A percentile compares a stretch with the other conserved stretches of the same genome.
Evolutionary conservation across 1,140 invertebrate species (phyloP).

Genomic region (Drosophila pandora): DNA sequence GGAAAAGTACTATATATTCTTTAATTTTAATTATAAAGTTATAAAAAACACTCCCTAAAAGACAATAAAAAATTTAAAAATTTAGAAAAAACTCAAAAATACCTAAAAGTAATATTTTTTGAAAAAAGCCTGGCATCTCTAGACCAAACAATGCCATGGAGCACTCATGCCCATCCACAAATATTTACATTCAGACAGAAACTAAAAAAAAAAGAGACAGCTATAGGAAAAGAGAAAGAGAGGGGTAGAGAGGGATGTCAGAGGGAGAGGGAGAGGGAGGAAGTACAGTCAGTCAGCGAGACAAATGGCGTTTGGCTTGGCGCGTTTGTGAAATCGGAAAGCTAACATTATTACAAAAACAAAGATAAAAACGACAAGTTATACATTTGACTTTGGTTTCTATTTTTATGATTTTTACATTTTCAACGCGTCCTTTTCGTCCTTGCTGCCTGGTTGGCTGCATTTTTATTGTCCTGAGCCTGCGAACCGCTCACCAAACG

Average conservation of each 20-base stretch:
- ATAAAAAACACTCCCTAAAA: neutral
- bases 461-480: constrained; percentile 32
- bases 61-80: neutral
- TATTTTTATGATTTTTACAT: constrained; percentile 56
- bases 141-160: constrained; percentile 16
- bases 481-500: constrained; percentile 3
- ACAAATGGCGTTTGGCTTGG: constrained; percentile 60
- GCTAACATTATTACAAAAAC: constrained; percentile 74
- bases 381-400: constrained; percentile 68
- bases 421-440: constrained; percentile 5
- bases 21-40: neutral
- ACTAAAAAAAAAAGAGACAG: neutral
- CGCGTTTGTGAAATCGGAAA: constrained; percentile 63
- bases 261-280: neutral
- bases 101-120: neutral
- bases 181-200: constrained; percentile 13
- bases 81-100: neutral
- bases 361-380: constrained; percentile 19
- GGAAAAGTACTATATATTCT: too few species aligned
- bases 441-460: constrained; percentile 35
- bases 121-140: constrained; percentile 27
- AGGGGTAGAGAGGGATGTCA: neutral
- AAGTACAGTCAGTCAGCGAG: constrained; percentile 26
- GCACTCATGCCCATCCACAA: constrained; percentile 7
- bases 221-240: neutral